A percentile compares a stretch with the other conserved stretches of the same genome.
Evolutionary conservation across 2,113 vertebrate species (phyloP).

Genomic region (Scomber japonicus): DNA sequence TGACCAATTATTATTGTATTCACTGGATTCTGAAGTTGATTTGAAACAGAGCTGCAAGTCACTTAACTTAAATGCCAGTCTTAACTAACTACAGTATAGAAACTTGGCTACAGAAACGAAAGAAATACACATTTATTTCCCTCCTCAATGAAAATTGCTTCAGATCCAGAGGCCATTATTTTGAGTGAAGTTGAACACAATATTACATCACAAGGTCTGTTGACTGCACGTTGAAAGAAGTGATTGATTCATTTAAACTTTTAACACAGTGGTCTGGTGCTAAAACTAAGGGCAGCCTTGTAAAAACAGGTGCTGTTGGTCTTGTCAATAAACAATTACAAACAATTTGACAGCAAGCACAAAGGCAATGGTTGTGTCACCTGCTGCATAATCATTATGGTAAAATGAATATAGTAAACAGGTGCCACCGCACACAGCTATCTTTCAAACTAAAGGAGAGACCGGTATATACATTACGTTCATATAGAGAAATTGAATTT

Average conservation of each 20-base stretch:
- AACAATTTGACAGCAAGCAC: conserved; percentile 30
- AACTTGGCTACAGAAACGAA: neutral
- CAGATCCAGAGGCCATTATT: neutral
- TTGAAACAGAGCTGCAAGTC: neutral
- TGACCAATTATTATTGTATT: neutral
- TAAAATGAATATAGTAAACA: conserved; percentile 41
- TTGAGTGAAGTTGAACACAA: neutral
- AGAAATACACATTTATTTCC: neutral
- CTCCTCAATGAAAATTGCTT: no score
- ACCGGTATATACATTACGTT: conserved; percentile 3
- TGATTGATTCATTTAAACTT: conserved; percentile 43
- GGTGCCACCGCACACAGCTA: conserved; percentile 22
- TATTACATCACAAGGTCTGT: neutral
- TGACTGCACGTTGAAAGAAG: conserved; percentile 13
- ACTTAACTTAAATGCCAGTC: neutral
- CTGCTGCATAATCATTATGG: conserved; percentile 30
- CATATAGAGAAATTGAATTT: conserved; percentile 26
- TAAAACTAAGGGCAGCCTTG: conserved; percentile 18
- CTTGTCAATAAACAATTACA: conserved; percentile 61
- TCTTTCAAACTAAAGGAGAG: conserved; percentile 33
- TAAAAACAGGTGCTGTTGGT: conserved; percentile 24
- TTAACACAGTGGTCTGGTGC: conserved; percentile 20
- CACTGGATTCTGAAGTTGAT: neutral
- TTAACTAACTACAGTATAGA: neutral
- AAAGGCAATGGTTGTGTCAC: conserved; percentile 21